phyloP scores from a whole-genome alignment of 2,113 vertebrate genomes.

The Phalacrocorax brasilianus region DNA sequence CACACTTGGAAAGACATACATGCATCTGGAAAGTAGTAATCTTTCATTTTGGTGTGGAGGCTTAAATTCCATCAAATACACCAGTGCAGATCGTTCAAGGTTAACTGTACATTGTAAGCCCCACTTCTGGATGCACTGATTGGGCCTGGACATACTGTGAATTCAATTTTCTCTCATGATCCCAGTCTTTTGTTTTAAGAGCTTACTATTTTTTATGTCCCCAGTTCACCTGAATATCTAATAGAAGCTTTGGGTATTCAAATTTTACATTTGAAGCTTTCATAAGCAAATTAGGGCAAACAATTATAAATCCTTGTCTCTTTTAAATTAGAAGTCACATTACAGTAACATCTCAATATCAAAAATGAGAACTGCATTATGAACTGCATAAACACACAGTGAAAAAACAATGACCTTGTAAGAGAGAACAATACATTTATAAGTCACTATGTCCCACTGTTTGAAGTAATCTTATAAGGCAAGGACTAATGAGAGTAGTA shows the following conservation, averaged over 20 bases:
- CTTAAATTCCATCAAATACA: not conserved
- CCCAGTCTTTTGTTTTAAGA: not conserved
- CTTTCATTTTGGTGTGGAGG: not conserved
- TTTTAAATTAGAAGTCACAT: not conserved
- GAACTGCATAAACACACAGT: not conserved
- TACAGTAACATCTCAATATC: not conserved
- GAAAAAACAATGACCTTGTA: not conserved
- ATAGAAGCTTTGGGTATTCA: not conserved
- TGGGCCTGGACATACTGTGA: not conserved
- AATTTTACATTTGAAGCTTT: not conserved
- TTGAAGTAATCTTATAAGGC: not conserved
- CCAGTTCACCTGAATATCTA: not conserved
- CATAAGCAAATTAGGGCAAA: not conserved
- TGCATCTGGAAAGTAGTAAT: not conserved
- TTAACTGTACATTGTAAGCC: not conserved
- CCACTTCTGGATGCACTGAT: not conserved
- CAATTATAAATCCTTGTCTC: not conserved
- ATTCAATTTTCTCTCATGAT: not conserved
- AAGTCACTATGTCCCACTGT: not conserved
- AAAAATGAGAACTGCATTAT: not conserved
- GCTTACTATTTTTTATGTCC: not conserved
- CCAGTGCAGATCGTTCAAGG: not conserved
- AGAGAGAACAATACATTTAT: not conserved
- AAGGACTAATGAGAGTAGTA: not conserved
- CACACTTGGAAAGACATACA: not conserved